phyloP scores from a whole-genome alignment of 2,888 invertebrate species.

The Euproctis similis region DNA sequence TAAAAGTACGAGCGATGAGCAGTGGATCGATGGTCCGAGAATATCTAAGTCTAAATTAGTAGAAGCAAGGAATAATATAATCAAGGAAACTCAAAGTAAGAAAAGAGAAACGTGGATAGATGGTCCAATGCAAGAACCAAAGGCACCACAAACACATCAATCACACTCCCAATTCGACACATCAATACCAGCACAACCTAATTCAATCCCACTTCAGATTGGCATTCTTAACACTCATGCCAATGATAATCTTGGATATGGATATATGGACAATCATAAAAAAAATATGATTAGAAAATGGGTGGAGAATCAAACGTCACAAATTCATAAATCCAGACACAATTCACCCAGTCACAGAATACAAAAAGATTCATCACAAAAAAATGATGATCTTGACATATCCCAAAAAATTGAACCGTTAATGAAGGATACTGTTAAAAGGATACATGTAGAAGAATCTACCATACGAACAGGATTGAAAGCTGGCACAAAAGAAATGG shows the following conservation, averaged over 20 bases:
- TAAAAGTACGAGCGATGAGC: conserved; percentile 84
- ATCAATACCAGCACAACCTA: conserved; percentile 80
- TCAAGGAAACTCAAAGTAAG: conserved; percentile 85
- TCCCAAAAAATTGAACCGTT: conserved; percentile 62
- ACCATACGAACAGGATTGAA: conserved; percentile 78
- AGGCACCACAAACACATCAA: conserved; percentile 45
- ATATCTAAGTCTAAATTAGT: conserved; percentile 89
- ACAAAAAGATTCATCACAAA: conserved; percentile 40
- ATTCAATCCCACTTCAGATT: conserved; percentile 52
- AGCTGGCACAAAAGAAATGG: conserved; percentile 63
- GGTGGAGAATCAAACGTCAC: conserved; percentile 93
- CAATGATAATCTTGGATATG: conserved; percentile 79
- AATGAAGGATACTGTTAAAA: conserved; percentile 71
- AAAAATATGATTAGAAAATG: conserved; percentile 95
- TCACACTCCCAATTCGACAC: conserved; percentile 42
- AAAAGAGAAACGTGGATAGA: conserved; percentile 97
- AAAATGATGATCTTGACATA: conserved; percentile 45
- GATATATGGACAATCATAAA: conserved; percentile 94
- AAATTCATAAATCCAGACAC: conserved; percentile 82
- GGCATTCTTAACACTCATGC: conserved; percentile 61
- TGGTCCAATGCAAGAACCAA: conserved; percentile 86
- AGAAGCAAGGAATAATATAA: conserved; percentile 85
- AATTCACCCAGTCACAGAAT: conserved; percentile 67
- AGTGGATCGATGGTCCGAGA: conserved; percentile 97
- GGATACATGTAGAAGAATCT: conserved; percentile 76